phyloP scores from a whole-genome alignment of 2,113 vertebrate species.

The Onychostoma macrolepis region DNA sequence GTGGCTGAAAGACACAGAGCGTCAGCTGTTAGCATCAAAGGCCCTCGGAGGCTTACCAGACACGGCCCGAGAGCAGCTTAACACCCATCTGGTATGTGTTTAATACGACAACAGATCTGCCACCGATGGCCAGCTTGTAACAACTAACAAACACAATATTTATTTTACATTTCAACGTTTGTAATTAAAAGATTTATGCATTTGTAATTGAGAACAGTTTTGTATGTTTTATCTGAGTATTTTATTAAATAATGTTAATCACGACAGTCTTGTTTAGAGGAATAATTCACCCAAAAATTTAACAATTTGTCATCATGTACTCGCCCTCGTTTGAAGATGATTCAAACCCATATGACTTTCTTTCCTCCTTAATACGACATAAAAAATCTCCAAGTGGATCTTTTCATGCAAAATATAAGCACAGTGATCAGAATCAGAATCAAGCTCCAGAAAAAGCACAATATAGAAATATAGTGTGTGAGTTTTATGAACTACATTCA shows the following conservation, averaged over 20 bases:
- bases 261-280: neutral
- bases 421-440: neutral
- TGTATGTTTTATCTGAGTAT: neutral
- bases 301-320: neutral
- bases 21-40: constrained; percentile 95
- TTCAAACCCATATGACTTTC: neutral
- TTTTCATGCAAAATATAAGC: neutral
- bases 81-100: constrained; percentile 92
- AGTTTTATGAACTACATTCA: neutral
- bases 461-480: neutral
- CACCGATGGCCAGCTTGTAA: constrained; percentile 71
- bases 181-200: neutral
- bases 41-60: constrained; percentile 97
- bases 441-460: neutral
- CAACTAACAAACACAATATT: constrained; percentile 55
- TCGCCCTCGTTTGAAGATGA: neutral
- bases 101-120: constrained; percentile 70
- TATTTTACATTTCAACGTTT: neutral
- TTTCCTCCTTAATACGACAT: neutral
- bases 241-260: neutral
- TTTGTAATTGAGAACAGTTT: constrained; percentile 1
- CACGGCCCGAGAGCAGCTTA: constrained; percentile 95
- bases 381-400: neutral
- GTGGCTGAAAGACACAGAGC: constrained; percentile 97
- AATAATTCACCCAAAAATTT: neutral